Conservation (phyloP, 2,797 vertebrate species). For the Hydrophis major region DNA sequence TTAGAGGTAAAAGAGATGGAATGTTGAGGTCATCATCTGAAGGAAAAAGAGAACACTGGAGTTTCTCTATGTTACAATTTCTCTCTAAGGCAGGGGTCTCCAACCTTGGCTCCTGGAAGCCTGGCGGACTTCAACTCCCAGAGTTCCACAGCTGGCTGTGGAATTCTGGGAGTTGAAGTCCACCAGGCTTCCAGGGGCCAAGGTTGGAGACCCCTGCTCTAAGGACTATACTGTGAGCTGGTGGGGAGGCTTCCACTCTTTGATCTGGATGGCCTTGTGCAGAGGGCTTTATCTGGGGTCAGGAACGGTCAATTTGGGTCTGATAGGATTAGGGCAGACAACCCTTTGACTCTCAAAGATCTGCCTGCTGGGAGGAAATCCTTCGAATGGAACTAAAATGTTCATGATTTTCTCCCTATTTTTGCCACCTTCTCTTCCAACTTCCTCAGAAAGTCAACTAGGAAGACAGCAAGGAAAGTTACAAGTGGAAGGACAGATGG, state of each 20-base stretch:
- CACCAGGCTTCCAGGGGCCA: too few species aligned
- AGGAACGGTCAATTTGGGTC: background rate
- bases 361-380: background rate
- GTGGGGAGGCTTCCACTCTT: background rate
- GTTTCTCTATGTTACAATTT: background rate
- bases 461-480: background rate
- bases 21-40: background rate
- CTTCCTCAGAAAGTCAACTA: background rate
- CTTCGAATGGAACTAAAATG: background rate
- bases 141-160: too few species aligned
- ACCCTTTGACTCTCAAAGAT: background rate
- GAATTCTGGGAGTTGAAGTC: too few species aligned
- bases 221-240: background rate
- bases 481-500: background rate
- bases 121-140: too few species aligned
- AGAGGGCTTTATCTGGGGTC: background rate
- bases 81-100: background rate
- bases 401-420: background rate
- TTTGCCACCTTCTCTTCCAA: background rate
- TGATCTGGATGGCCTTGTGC: background rate
- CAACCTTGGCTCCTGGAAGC: too few species aligned
- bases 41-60: background rate
- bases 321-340: background rate
- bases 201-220: too few species aligned
- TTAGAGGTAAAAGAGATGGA: background rate